phyloP scores from a whole-genome alignment of 1,140 invertebrate species.

The Maconellicoccus hirsutus region DNA sequence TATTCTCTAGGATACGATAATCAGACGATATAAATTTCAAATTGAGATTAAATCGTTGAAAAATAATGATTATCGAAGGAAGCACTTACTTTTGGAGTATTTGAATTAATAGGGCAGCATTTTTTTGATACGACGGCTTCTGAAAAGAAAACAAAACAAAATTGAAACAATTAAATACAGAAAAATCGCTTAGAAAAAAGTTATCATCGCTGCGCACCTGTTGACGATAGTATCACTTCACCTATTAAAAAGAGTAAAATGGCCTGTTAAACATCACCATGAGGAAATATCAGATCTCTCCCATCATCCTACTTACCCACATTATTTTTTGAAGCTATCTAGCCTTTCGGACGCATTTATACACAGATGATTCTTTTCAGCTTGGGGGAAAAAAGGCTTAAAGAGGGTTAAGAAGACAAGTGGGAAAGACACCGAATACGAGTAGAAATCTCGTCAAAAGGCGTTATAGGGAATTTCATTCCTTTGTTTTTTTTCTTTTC shows the following conservation, averaged over 20 bases:
- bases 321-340: neutral
- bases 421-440: neutral
- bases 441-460: neutral
- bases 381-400: slow-evolving; percentile 13
- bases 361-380: neutral
- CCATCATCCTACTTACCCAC: slow-evolving; percentile 12
- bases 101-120: neutral
- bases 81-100: neutral
- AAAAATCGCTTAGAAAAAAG: too few species aligned
- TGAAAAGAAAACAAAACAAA: neutral
- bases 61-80: too few species aligned
- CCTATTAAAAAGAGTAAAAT: neutral
- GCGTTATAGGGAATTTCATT: slow-evolving; percentile 5
- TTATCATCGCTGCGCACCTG: neutral
- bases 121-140: neutral
- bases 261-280: neutral
- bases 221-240: neutral
- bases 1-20: too few species aligned
- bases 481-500: slow-evolving; percentile 3
- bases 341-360: neutral
- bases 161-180: neutral
- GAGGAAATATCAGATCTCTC: neutral
- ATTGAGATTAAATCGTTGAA: too few species aligned
- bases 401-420: slow-evolving; percentile 19
- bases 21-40: too few species aligned